Conservation (phyloP, 2,888 invertebrate species). For the Nebria salina region DNA sequence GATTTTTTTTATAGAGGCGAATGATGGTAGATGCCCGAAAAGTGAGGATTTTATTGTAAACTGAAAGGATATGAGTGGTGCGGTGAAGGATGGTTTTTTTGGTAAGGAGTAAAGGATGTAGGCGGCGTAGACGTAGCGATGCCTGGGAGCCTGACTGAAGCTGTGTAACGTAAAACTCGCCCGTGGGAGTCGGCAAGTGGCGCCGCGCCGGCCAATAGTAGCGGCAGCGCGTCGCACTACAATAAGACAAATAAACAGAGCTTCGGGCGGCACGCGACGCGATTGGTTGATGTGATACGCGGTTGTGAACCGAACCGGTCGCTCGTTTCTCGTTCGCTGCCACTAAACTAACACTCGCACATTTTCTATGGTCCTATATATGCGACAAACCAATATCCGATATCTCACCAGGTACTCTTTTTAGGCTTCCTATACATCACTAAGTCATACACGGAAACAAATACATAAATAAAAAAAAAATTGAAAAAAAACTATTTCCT, state of each 20-base stretch:
- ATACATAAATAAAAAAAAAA: too few species aligned
- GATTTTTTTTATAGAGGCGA: too few species aligned
- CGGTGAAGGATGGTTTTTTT: not conserved
- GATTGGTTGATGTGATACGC: conserved; percentile 43
- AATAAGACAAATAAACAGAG: conserved; percentile 47
- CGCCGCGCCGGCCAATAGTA: conserved; percentile 45
- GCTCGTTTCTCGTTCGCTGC: not conserved
- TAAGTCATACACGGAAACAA: not conserved
- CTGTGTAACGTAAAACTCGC: conserved; percentile 35
- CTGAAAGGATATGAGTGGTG: not conserved
- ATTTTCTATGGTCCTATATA: not conserved
- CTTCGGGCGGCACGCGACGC: conserved; percentile 30
- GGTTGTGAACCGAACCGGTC: conserved; percentile 5
- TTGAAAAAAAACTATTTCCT: too few species aligned
- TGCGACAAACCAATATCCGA: not conserved
- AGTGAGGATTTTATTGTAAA: not conserved
- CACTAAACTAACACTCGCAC: not conserved
- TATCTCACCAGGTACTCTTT: not conserved
- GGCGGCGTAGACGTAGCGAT: not conserved
- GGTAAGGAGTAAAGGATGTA: not conserved
- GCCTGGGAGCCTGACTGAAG: conserved; percentile 20
- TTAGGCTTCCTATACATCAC: not conserved
- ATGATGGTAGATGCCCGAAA: not conserved
- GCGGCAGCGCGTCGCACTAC: conserved; percentile 45
- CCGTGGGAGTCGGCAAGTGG: conserved; percentile 47